Evolutionary conservation across 2,888 invertebrate species (phyloP).

Genomic region (Euphydryas editha): DNA sequence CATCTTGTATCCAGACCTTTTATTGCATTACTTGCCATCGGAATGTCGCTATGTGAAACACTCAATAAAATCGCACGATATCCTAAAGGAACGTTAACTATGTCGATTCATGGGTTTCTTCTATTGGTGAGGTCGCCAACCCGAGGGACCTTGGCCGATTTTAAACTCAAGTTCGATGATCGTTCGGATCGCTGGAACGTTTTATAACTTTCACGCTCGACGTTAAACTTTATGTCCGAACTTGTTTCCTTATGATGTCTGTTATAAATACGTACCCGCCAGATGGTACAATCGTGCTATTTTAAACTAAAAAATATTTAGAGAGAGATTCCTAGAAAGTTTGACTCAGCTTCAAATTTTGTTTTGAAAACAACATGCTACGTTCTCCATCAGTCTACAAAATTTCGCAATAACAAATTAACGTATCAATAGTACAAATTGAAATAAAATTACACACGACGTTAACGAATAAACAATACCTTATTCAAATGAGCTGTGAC

Average conservation of each 20-base stretch:
- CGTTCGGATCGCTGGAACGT: conserved; percentile 61
- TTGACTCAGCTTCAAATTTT: conserved; percentile 13
- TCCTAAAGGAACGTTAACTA: conserved; percentile 27
- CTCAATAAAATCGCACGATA: conserved; percentile 31
- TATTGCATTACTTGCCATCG: conserved; percentile 55
- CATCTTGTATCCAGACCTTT: conserved; percentile 67
- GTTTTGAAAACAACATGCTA: too few species aligned
- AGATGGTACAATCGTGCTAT: conserved; percentile 56
- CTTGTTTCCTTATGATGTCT: conserved; percentile 70
- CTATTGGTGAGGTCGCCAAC: conserved; percentile 61
- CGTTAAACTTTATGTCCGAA: conserved; percentile 74
- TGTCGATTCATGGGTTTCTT: conserved; percentile 41
- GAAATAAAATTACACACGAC: neutral
- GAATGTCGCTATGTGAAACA: conserved; percentile 36
- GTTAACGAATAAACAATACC: conserved; percentile 14
- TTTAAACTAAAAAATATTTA: conserved; percentile 40
- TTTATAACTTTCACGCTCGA: conserved; percentile 69
- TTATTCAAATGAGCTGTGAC: conserved; percentile 23
- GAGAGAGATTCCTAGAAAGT: conserved; percentile 29
- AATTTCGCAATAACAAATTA: neutral
- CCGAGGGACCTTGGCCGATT: conserved; percentile 80
- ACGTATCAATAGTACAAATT: neutral
- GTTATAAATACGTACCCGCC: conserved; percentile 67
- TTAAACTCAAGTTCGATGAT: conserved; percentile 75
- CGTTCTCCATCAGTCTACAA: too few species aligned